A percentile compares a stretch with the other conserved stretches of the same genome.
Evolutionary conservation across 2,797 vertebrate genomes (phyloP).

Genomic region (Babyrousa celebensis): DNA sequence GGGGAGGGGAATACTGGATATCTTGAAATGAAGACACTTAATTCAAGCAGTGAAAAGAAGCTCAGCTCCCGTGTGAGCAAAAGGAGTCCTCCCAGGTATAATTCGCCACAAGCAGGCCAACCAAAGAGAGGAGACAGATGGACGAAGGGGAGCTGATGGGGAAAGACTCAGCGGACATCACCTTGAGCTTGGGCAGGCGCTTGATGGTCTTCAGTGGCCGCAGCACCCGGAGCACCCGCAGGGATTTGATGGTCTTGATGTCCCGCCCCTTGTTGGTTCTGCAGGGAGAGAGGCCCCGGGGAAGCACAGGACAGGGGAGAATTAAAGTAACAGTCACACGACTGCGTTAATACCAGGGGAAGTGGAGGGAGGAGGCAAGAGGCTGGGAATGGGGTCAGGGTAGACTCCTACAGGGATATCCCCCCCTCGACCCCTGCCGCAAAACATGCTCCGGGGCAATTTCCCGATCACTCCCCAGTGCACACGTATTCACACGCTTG

Average conservation of each 20-base stretch:
- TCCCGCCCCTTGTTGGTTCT: constrained; percentile 98
- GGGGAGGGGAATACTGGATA: neutral
- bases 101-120: neutral
- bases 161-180: constrained; percentile 79
- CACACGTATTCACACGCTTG: neutral
- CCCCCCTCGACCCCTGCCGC: neutral
- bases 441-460: neutral
- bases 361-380: neutral
- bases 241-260: constrained; percentile 99
- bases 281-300: constrained; percentile 80
- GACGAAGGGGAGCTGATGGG: neutral
- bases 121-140: fast-evolving
- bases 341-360: neutral
- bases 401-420: neutral
- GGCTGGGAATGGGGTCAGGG: neutral
- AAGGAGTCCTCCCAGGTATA: neutral
- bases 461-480: neutral
- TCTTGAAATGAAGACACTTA: constrained; percentile 30
- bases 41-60: neutral
- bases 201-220: constrained; percentile 99
- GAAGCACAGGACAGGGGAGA: neutral
- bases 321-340: neutral
- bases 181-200: constrained; percentile 98
- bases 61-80: neutral
- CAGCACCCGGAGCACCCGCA: constrained; percentile 97